Base-by-base conservation (phyloP, 2,888 invertebrate species). In the Hesperia comma region DNA sequence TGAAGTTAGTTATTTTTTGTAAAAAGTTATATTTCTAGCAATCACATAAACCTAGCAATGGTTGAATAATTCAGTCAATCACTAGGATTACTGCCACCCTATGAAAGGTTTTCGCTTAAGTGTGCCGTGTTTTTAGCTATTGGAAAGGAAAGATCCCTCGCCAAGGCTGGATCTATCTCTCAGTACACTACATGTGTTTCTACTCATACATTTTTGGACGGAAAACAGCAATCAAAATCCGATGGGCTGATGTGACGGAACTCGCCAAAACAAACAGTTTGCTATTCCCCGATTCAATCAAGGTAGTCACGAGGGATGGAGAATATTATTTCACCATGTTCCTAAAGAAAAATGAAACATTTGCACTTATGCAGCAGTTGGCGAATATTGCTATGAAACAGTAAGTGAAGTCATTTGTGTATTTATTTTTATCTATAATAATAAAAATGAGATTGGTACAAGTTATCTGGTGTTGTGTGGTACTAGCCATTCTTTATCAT, bases 161-260 rank as follows among this genome's bases (percentile, higher is more conserved):
- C n/a, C 99, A 99, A 92, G 99, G 99, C 40, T 98, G 98, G 96
- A 93, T 99, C 83, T 99, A 99, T 83, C 94, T 99, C n/a, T 98
- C 99, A 19, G 96, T 99, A 41, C 98, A 98, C 84, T 98, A 98
- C 85, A 94, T 99, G 84, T 98, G 98, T 83, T 99, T 99, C 90
- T 97, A 99, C 86, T 97, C 99, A 0, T 98, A 97, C 82, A 96
- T 99, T 80, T 94, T 99, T 87, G 98, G 99, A 8, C 95, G 95
- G 68, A 98, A 99, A 85, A 97, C 97, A 5, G 97, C 96, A 78
- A 93, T 98, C 57, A 95, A 97, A 73, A 95, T 99, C 67, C 94
- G 98, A 76, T 99, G 98, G 98, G 95, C 96, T 2, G 98, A 98
- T 80, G 96, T 98, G 62, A 96, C 96, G 1, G 97, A 95, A 76